Base-by-base conservation (phyloP, 2,888 invertebrate genomes). In the Drepana falcataria region DNA sequence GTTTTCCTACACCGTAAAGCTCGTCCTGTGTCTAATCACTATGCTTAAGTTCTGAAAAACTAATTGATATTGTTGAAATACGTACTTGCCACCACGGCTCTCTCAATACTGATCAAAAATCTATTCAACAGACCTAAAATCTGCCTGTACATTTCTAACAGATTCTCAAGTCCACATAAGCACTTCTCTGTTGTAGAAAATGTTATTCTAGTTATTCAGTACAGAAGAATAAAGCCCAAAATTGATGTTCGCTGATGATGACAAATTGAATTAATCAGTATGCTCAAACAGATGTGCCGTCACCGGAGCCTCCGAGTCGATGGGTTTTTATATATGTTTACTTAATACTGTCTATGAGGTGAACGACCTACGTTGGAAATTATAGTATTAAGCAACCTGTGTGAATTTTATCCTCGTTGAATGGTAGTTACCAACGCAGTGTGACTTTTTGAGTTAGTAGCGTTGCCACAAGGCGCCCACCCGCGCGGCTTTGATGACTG, bases 341-440 rank as follows among this genome's bases (percentile, higher is more conserved):
- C 48, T 35, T 51, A 56, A 53, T 53, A 52, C 52, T 47, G 47
- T 6, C 65, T 69, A 59, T 57, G 71, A 77, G 83, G 77, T 83
- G 77, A 83, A 83, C 66, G 81, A 81, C 74, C 83, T 64, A 58
- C 61, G 60, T 64, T 69, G 66, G 56, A 69, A 77, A 73, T 66
- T 73, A 65, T 66, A 69, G 71, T 73, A 74, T 74, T 71, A 81
- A 64, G 61, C 73, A 59, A 62, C 65, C 71, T 58, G 70, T 64
- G 59, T 66, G 59, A 63, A 68, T 70, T 60, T 74, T 64, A 63
- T 64, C 62, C 62, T 68, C 58, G 61, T 61, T 65, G 60, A 66
- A 59, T 69, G 57, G 55, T 57, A 56, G 59, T 65, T 66, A 65
- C 63, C 69, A 61, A 59, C 59, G 60, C 53, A 53, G 56, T 55